Conservation (phyloP, 2,888 invertebrate genomes). For the Rotaria sp. region DNA sequence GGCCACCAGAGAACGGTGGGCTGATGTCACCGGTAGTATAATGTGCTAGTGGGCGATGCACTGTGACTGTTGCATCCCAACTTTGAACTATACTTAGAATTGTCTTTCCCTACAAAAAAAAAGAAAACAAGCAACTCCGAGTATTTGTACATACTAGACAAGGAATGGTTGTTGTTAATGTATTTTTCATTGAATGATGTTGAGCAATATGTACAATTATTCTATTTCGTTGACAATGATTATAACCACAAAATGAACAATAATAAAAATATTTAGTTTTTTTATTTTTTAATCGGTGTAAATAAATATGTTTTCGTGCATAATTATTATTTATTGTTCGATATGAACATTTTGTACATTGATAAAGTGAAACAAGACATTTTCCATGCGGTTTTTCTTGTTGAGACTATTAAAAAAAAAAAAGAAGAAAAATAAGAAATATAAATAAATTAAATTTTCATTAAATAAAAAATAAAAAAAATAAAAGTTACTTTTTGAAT, state of each 20-base stretch:
- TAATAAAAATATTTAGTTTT: neutral
- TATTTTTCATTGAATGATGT: neutral
- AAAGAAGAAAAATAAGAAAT: neutral
- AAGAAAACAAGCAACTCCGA: too few relatives aligned
- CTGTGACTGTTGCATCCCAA: too few relatives aligned
- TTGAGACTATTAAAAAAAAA: neutral
- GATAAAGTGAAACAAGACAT: neutral
- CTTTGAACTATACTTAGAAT: too few relatives aligned
- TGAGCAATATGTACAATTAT: neutral
- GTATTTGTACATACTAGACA: neutral
- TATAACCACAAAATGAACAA: slow-evolving; percentile 27
- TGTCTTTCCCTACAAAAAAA: too few relatives aligned
- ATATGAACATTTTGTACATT: slow-evolving; percentile 4
- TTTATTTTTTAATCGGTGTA: neutral
- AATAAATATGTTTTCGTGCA: neutral
- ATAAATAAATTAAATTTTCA: neutral
- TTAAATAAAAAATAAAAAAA: neutral
- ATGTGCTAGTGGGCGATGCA: too few relatives aligned
- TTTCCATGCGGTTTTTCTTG: neutral
- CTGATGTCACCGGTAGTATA: too few relatives aligned
- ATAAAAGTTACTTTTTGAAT: neutral
- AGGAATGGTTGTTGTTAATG: neutral
- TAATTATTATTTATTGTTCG: neutral
- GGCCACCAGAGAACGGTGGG: too few relatives aligned
- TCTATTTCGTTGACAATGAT: neutral